phyloP scores from a whole-genome alignment of 2,113 vertebrate genomes.

The Hyperoodon ampullatus region DNA sequence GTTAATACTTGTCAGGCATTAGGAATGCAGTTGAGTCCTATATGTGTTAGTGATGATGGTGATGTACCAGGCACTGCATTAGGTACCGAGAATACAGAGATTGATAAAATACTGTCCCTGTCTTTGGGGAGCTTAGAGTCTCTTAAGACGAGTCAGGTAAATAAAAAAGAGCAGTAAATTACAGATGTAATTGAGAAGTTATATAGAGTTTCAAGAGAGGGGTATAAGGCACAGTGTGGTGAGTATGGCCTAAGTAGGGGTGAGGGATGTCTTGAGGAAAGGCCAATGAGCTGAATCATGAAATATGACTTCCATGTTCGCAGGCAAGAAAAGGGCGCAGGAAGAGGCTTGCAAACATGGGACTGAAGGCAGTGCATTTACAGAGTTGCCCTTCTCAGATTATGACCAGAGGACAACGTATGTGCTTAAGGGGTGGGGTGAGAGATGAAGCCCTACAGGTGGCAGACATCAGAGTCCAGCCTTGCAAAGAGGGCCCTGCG shows the following conservation, averaged over 20 bases:
- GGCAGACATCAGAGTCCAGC: not conserved
- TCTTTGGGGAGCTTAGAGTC: not conserved
- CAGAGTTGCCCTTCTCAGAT: not conserved
- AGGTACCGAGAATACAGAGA: not conserved
- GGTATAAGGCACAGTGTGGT: not conserved
- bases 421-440: not conserved
- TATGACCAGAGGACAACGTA: not conserved
- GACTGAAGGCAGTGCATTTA: not conserved
- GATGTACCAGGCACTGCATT: not conserved
- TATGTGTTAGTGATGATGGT: not conserved
- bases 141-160: not conserved
- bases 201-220: not conserved
- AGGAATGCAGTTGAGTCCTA: not conserved
- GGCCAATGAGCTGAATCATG: not conserved
- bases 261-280: not conserved
- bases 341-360: not conserved
- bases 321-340: not conserved
- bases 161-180: not conserved
- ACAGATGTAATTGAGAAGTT: not conserved
- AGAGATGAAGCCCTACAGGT: not conserved
- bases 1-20: not conserved
- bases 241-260: not conserved
- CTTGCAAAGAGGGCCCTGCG: not conserved
- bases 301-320: not conserved
- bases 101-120: not conserved